phyloP scores from a whole-genome alignment of 2,797 vertebrate species.

The Pyrocephalus nanus region DNA sequence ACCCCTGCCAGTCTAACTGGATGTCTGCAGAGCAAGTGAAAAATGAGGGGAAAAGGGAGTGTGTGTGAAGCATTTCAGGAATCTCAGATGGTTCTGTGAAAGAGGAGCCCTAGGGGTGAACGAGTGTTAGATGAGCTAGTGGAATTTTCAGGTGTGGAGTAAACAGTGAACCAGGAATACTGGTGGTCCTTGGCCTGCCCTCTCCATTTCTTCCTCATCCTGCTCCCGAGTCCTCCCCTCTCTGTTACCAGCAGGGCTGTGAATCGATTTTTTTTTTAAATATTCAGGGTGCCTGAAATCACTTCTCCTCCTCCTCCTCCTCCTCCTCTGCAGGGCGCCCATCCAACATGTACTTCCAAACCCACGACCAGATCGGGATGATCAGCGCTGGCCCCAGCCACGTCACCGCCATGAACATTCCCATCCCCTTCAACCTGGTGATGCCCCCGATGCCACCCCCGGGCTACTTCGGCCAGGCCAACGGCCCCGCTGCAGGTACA shows the following conservation, averaged over 20 bases:
- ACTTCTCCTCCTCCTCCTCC: background rate
- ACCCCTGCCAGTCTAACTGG: background rate
- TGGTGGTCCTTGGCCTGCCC: background rate
- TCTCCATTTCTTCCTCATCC: background rate
- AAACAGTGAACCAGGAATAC: background rate
- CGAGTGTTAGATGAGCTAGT: fast-evolving
- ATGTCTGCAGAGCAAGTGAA: background rate
- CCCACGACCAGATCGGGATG: constrained; percentile 98
- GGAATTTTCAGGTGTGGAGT: background rate
- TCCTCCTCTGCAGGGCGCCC: constrained; percentile 81
- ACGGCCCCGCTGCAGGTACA: constrained; percentile 90
- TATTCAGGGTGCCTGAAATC: fast-evolving
- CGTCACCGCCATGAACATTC: constrained; percentile 95
- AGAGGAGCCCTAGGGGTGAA: background rate
- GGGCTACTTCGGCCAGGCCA: constrained; percentile 91
- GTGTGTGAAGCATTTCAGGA: fast-evolving
- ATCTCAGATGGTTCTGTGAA: background rate
- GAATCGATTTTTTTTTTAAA: fast-evolving
- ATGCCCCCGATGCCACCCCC: constrained; percentile 98
- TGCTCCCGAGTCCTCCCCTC: background rate
- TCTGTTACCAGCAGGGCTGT: background rate
- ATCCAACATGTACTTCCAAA: constrained; percentile 98
- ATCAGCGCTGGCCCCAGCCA: constrained; percentile 93
- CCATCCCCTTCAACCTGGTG: constrained; percentile 96
- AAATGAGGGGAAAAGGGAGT: background rate